A percentile compares a stretch with the other conserved stretches of the same genome.
phyloP scores from a whole-genome alignment of 2,888 invertebrate genomes.

The Acanthosepion lycidas region DNA sequence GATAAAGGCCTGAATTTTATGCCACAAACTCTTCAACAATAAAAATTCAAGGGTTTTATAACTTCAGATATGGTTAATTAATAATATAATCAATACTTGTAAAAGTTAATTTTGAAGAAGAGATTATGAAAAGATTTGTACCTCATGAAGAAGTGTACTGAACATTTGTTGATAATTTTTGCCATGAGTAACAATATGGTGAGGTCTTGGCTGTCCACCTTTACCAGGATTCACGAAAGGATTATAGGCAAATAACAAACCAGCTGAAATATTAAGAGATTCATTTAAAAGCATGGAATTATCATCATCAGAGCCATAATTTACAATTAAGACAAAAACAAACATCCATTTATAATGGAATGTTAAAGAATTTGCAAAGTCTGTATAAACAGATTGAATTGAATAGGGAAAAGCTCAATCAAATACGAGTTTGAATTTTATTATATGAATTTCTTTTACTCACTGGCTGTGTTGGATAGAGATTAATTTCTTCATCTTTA shows the following conservation, averaged over 20 bases:
- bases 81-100: not conserved
- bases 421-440: too few relatives aligned
- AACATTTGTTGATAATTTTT: constrained; percentile 67
- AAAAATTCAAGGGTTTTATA: not conserved
- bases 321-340: too few relatives aligned
- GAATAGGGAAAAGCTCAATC: too few relatives aligned
- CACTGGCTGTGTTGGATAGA: too few relatives aligned
- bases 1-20: too few relatives aligned
- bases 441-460: too few relatives aligned
- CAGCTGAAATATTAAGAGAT: not conserved
- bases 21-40: not conserved
- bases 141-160: constrained; percentile 65
- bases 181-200: constrained; percentile 54
- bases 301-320: too few relatives aligned
- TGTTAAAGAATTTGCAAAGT: too few relatives aligned
- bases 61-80: not conserved
- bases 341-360: too few relatives aligned
- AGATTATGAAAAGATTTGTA: constrained; percentile 46
- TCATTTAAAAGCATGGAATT: not conserved
- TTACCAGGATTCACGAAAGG: not conserved
- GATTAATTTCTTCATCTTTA: too few relatives aligned
- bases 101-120: not conserved
- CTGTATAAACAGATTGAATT: too few relatives aligned
- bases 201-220: not conserved
- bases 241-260: constrained; percentile 36